phyloP scores from a whole-genome alignment of 2,888 invertebrate species.

The Conchocele bisecta region DNA sequence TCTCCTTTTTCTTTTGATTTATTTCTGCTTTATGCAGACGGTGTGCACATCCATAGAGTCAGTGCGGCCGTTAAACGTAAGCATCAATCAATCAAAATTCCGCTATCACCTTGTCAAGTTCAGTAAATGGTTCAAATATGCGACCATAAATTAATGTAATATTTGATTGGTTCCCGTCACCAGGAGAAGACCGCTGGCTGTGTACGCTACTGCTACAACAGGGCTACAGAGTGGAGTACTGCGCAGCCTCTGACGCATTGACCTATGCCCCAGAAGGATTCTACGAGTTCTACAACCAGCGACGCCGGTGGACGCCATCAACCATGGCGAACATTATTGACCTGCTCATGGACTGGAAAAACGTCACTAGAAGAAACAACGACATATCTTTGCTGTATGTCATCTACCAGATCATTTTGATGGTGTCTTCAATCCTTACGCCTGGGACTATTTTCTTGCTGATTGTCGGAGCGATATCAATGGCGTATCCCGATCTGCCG shows the following conservation, averaged over 20 bases:
- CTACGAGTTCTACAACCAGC: conserved; percentile 94
- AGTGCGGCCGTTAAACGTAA: too few relatives aligned
- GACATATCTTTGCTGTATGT: conserved; percentile 89
- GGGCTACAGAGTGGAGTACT: conserved; percentile 99
- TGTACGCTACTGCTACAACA: conserved; percentile 97
- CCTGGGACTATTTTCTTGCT: conserved; percentile 89
- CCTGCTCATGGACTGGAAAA: conserved; percentile 84
- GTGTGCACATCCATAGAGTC: too few relatives aligned
- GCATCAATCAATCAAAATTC: too few relatives aligned
- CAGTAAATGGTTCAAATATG: too few relatives aligned
- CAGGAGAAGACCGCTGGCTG: conserved; percentile 99
- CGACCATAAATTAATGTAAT: too few relatives aligned
- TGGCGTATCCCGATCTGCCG: conserved; percentile 84
- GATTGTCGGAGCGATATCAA: conserved; percentile 85
- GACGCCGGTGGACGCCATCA: conserved; percentile 99
- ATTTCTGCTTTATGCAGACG: too few relatives aligned
- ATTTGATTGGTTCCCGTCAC: too few relatives aligned
- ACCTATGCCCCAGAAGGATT: conserved; percentile 95
- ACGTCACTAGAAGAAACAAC: conserved; percentile 94
- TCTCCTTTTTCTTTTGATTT: too few relatives aligned
- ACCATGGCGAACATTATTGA: conserved; percentile 99
- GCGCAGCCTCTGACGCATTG: conserved; percentile 99
- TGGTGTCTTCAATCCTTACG: conserved; percentile 94
- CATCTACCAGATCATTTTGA: conserved; percentile 72
- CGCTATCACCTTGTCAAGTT: too few relatives aligned